These are phyloP conservation scores for Sakesphorus luctuosus DNA, from an alignment of 2,113 vertebrate species.

Conservation along the genomic window DNA sequence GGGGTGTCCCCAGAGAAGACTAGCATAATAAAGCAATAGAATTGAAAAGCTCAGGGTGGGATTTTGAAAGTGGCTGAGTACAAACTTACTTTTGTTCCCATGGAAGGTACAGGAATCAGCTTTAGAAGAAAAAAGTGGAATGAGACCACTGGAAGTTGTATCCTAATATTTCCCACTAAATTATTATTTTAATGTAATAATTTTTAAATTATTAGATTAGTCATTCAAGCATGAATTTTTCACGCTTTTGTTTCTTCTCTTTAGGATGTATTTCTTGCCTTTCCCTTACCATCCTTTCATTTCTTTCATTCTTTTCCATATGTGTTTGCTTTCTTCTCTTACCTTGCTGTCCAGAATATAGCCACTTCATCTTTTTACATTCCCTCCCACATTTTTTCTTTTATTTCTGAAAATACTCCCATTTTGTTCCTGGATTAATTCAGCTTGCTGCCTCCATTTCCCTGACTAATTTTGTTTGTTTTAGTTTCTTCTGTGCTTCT, in stretches of 20 bases:
- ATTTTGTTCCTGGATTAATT: neutral
- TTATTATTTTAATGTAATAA: neutral
- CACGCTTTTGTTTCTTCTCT: neutral
- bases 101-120: neutral
- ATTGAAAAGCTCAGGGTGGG: neutral
- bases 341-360: neutral
- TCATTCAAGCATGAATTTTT: neutral
- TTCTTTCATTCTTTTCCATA: neutral
- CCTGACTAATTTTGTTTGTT: neutral
- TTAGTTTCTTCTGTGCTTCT: neutral
- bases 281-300: neutral
- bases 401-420: neutral
- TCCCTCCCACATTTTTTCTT: neutral
- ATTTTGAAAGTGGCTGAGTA: neutral
- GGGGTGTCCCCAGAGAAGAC: no score
- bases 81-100: neutral
- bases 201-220: neutral
- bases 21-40: neutral
- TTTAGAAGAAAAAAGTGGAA: neutral
- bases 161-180: neutral
- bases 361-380: neutral
- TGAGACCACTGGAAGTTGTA: neutral
- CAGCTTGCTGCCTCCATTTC: neutral
- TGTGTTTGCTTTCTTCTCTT: neutral
- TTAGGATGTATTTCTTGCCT: neutral